phyloP scores from a whole-genome alignment of 2,888 invertebrate genomes.

The Cenopis cana region DNA sequence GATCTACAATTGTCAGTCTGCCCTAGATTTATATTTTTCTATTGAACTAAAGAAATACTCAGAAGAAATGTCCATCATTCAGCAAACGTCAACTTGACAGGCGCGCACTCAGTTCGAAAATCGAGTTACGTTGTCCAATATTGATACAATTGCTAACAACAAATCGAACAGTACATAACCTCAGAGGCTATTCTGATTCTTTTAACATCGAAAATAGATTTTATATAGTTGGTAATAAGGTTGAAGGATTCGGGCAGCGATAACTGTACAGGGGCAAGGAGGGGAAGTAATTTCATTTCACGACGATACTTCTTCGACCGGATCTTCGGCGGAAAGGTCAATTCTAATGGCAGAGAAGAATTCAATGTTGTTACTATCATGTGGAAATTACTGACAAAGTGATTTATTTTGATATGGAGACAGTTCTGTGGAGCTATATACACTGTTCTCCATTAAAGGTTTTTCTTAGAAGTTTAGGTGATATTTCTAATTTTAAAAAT shows the following conservation, averaged over 20 bases:
- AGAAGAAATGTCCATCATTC: conserved; percentile 54
- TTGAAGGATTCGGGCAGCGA: not conserved
- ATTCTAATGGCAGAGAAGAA: conserved; percentile 31
- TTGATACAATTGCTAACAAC: conserved; percentile 79
- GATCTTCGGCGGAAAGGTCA: conserved; percentile 50
- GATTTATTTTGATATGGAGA: conserved; percentile 18
- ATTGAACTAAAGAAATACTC: conserved; percentile 29
- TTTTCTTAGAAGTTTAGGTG: not conserved
- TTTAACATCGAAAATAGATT: conserved; percentile 12
- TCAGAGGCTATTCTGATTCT: conserved; percentile 28
- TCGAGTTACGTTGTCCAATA: conserved; percentile 78
- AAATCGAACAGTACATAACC: conserved; percentile 69
- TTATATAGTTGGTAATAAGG: conserved; percentile 12
- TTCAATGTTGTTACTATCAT: conserved; percentile 20
- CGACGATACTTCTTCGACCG: conserved; percentile 59
- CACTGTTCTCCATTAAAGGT: not conserved
- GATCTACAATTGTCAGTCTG: not conserved
- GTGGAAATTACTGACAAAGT: conserved; percentile 31
- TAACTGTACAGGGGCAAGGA: conserved; percentile 50
- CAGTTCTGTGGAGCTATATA: not conserved
- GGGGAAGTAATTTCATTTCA: conserved; percentile 68
- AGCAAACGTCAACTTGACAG: conserved; percentile 62
- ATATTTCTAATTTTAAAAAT: too few relatives aligned
- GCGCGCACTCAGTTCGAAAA: conserved; percentile 64
- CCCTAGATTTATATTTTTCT: not conserved